Evolutionary conservation across 2,888 invertebrate species (phyloP).

Genomic region (Mesorhabditis sp.): DNA sequence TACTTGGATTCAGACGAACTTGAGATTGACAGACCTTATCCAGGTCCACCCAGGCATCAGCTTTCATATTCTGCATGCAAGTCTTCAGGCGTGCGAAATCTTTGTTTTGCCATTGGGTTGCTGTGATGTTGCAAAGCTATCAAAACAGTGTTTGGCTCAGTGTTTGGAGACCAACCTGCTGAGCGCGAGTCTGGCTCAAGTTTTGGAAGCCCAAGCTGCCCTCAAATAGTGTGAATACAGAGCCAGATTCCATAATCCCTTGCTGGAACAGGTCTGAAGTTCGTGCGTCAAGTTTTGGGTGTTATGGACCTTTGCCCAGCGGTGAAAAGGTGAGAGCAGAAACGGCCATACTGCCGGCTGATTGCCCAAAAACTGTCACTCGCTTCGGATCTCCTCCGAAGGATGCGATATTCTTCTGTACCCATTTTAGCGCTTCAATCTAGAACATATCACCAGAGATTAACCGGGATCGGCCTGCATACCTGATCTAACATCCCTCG

Average conservation of each 20-base stretch:
- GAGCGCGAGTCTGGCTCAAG: not conserved
- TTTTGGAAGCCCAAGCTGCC: not conserved
- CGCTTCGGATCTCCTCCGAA: not conserved
- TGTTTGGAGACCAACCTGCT: not conserved
- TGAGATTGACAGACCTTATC: not conserved
- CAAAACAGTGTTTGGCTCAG: too few relatives aligned
- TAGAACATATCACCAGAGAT: not conserved
- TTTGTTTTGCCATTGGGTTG: not conserved
- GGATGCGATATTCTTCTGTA: not conserved
- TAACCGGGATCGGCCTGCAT: not conserved
- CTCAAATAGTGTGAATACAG: not conserved
- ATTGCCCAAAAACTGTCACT: not conserved
- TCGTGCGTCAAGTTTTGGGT: not conserved
- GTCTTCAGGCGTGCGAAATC: not conserved
- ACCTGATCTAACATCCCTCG: conserved; percentile 4
- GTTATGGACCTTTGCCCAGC: conserved; percentile 1
- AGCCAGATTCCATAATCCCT: not conserved
- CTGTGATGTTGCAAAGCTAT: not conserved
- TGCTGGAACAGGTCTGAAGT: not conserved
- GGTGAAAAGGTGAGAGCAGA: not conserved
- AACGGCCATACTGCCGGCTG: conserved; percentile 2
- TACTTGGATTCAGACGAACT: not conserved
- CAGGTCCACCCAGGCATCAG: not conserved
- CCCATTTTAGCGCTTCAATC: conserved; percentile 1
- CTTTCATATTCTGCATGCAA: not conserved